Conservation (phyloP, 2,113 vertebrate species). For the Amphiprion ocellaris region DNA sequence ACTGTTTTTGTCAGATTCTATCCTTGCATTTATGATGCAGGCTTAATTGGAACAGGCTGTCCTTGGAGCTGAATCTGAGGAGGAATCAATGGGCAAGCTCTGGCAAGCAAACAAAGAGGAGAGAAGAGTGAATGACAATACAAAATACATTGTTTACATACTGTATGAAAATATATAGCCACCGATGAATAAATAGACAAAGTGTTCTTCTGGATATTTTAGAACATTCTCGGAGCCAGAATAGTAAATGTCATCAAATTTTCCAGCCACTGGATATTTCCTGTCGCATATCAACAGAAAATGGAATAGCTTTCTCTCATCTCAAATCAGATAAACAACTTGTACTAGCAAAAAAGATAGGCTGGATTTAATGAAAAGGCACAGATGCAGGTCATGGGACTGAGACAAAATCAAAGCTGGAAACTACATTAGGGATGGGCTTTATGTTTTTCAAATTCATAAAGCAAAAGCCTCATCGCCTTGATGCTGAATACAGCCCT, state of each 20-base stretch:
- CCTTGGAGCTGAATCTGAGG: slow-evolving; percentile 44
- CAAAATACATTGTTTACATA: slow-evolving; percentile 34
- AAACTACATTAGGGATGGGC: neutral
- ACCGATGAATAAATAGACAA: slow-evolving; percentile 25
- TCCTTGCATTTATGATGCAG: slow-evolving; percentile 41
- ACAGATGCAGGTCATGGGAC: slow-evolving; percentile 15
- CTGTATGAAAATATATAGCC: slow-evolving; percentile 28
- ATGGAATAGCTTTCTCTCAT: slow-evolving; percentile 26
- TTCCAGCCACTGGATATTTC: slow-evolving; percentile 36
- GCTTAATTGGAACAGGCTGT: slow-evolving; percentile 64
- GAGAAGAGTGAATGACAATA: slow-evolving; percentile 6
- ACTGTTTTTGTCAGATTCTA: slow-evolving; percentile 47
- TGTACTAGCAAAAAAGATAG: slow-evolving; percentile 22
- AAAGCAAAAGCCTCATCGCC: slow-evolving; percentile 26
- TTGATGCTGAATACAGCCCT: slow-evolving; percentile 22
- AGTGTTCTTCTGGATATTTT: neutral
- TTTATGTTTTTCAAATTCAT: slow-evolving; percentile 26
- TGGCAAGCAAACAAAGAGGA: slow-evolving; percentile 8
- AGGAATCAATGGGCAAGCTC: slow-evolving; percentile 20
- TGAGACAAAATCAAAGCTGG: slow-evolving; percentile 25
- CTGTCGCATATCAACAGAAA: slow-evolving; percentile 45
- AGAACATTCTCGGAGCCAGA: slow-evolving; percentile 7
- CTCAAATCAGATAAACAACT: slow-evolving; percentile 52
- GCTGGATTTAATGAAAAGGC: slow-evolving; percentile 44
- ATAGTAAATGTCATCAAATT: slow-evolving; percentile 52